These are phyloP conservation scores for Propsilocerus akamusi DNA, from an alignment of 1,140 invertebrate species.

Conservation along the genomic window DNA sequence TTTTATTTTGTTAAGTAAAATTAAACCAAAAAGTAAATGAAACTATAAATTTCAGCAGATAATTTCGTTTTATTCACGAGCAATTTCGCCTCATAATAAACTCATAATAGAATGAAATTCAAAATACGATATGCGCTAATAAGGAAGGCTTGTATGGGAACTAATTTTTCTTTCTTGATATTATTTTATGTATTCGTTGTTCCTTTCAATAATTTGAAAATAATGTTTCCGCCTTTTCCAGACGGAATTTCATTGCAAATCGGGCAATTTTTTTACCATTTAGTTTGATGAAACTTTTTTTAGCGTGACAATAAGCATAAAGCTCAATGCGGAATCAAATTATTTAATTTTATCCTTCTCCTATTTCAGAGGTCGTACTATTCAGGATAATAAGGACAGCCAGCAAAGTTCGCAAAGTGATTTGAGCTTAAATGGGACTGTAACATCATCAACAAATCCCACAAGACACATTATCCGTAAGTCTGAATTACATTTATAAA, in stretches of 20 bases:
- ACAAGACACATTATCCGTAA: no score
- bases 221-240: background rate
- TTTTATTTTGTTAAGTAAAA: no score
- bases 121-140: no score
- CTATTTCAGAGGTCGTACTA: background rate
- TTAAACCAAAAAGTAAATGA: no score
- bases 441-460: conserved; percentile 14
- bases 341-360: background rate
- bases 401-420: conserved; percentile 24
- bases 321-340: background rate
- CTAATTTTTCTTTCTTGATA: no score
- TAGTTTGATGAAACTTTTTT: background rate
- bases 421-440: conserved; percentile 15
- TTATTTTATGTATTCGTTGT: background rate
- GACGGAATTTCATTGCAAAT: background rate
- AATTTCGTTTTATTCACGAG: no score
- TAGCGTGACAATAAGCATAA: background rate
- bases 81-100: no score
- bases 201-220: background rate
- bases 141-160: no score
- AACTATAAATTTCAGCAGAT: no score
- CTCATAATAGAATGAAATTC: no score
- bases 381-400: conserved; percentile 14
- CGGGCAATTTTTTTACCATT: background rate
- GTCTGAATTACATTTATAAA: no score